phyloP scores from a whole-genome alignment of 2,888 invertebrate genomes.

The Synergus japonicus region DNA sequence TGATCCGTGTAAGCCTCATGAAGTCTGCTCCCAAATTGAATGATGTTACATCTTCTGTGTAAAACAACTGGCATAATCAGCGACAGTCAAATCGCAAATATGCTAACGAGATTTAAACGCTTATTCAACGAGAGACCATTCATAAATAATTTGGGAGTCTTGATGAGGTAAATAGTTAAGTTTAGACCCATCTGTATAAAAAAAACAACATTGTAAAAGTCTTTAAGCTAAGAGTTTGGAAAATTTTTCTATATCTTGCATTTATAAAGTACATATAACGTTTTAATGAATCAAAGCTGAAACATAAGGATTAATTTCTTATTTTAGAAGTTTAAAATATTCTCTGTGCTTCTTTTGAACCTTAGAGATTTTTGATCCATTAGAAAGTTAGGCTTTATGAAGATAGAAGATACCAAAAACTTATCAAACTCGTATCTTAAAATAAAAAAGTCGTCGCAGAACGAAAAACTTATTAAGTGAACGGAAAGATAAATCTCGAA shows the following conservation, averaged over 20 bases:
- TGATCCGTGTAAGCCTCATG: constrained; percentile 73
- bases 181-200: neutral
- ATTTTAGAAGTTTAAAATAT: too few species aligned
- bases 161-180: constrained; percentile 70
- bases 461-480: constrained; percentile 9
- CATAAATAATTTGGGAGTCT: constrained; percentile 77
- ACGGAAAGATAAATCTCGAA: neutral
- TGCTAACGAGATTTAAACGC: constrained; percentile 77
- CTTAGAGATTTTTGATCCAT: neutral
- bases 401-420: neutral
- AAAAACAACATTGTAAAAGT: constrained; percentile 3
- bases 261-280: neutral
- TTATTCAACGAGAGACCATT: constrained; percentile 66
- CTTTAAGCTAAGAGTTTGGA: neutral
- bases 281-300: neutral
- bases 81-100: constrained; percentile 46
- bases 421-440: neutral
- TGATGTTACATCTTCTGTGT: constrained; percentile 20
- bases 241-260: neutral
- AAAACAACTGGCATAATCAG: constrained; percentile 25
- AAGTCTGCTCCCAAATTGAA: constrained; percentile 76
- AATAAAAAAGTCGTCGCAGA: constrained; percentile 29
- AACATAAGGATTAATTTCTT: neutral
- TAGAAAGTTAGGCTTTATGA: constrained; percentile 11
- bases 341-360: neutral